A percentile compares a stretch with the other conserved stretches of the same genome.
Conservation (phyloP, 2,888 invertebrate species). For the Eupsilia transversa region DNA sequence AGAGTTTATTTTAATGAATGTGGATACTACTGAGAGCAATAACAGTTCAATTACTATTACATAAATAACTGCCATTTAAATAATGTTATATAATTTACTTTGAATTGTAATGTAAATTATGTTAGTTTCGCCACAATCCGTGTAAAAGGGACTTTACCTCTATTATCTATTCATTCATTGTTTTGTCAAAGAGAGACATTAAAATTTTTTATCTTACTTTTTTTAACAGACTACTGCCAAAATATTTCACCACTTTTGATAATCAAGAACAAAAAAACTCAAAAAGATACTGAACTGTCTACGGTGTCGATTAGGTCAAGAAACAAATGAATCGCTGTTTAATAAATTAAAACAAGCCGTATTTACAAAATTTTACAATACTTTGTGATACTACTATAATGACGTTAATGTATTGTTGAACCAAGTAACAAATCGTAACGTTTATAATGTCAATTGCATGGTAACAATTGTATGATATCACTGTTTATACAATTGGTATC, state of each 20-base stretch:
- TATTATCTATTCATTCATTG: not conserved
- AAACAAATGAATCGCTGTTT: not conserved
- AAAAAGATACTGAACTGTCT: not conserved
- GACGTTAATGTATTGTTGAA: slow-evolving; percentile 5
- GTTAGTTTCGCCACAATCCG: not conserved
- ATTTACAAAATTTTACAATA: not conserved
- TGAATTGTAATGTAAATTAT: slow-evolving; percentile 16
- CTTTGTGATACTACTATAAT: not conserved
- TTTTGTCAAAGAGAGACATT: not conserved
- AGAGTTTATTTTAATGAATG: slow-evolving; percentile 31
- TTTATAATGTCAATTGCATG: slow-evolving; percentile 22
- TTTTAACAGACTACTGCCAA: too few relatives aligned
- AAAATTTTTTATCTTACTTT: too few relatives aligned
- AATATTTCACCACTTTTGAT: too few relatives aligned
- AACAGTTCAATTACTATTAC: slow-evolving; percentile 13
- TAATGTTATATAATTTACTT: slow-evolving; percentile 18
- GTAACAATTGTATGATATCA: slow-evolving; percentile 42
- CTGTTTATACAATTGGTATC: slow-evolving; percentile 47
- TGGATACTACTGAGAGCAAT: slow-evolving; percentile 8
- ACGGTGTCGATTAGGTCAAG: not conserved
- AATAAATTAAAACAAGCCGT: not conserved
- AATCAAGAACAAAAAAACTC: not conserved
- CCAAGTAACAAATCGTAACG: slow-evolving; percentile 19
- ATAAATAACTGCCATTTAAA: slow-evolving; percentile 21
- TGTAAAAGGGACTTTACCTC: not conserved